Evolutionary conservation across 2,797 vertebrate genomes (phyloP).

Genomic region (Tauraco hartlaubi): DNA sequence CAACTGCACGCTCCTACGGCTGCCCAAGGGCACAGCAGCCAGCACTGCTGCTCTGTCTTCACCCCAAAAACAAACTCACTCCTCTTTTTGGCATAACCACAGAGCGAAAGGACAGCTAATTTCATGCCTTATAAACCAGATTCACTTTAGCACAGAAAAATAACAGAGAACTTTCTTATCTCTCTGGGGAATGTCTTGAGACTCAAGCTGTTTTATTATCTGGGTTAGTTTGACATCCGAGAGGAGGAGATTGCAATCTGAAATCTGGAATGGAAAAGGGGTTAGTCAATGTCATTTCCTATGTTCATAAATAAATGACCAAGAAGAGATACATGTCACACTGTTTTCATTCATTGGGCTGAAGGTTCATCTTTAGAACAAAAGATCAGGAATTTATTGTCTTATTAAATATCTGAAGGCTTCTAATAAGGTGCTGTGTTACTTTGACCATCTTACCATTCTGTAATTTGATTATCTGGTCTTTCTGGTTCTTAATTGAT

Average conservation of each 20-base stretch:
- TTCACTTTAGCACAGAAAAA: not conserved
- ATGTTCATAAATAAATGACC: slow-evolving; percentile 56
- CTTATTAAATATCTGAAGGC: slow-evolving; percentile 44
- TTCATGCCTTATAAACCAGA: not conserved
- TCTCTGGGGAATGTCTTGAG: not conserved
- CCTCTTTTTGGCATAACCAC: not conserved
- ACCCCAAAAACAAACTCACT: not conserved
- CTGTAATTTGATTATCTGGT: slow-evolving; percentile 44
- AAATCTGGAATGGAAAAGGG: not conserved
- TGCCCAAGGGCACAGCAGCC: slow-evolving; percentile 40
- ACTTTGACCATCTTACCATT: not conserved
- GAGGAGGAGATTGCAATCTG: slow-evolving; percentile 45
- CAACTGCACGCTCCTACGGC: not conserved
- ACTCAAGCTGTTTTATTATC: slow-evolving; percentile 25
- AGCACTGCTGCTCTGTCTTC: not conserved
- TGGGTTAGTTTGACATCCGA: slow-evolving; percentile 31
- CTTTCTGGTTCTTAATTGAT: slow-evolving; percentile 55
- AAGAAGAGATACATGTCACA: not conserved
- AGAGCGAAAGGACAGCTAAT: not conserved
- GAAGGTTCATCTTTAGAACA: slow-evolving; percentile 6
- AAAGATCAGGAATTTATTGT: slow-evolving; percentile 31
- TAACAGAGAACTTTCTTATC: not conserved
- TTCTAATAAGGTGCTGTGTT: slow-evolving; percentile 41
- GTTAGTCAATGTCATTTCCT: not conserved
- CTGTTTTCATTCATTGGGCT: slow-evolving; percentile 9